Percentiles rank a stretch among this genome's conserved stretches.
Conservation (phyloP, 2,888 invertebrate genomes). For the Tetragonula carbonaria region DNA sequence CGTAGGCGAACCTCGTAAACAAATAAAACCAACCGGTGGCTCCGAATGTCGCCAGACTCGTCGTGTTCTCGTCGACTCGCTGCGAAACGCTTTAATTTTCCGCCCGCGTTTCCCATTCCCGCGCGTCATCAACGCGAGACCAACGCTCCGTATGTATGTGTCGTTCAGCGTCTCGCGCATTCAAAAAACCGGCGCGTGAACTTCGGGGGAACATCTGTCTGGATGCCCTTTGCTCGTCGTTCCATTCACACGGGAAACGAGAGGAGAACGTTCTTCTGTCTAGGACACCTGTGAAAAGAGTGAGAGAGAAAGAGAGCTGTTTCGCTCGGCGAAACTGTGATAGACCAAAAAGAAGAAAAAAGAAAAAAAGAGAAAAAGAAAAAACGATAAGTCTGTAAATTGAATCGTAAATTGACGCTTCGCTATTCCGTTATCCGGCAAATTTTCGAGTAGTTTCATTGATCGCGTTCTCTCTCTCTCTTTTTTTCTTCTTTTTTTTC, state of each 20-base stretch:
- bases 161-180: constrained; percentile 14
- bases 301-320: background rate
- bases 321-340: constrained; percentile 16
- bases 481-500: background rate
- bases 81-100: constrained; percentile 47
- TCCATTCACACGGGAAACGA: constrained; percentile 34
- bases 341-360: background rate
- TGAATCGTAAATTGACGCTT: constrained; percentile 10
- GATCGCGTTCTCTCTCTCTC: background rate
- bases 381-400: constrained; percentile 20
- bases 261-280: constrained; percentile 23
- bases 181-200: constrained; percentile 19
- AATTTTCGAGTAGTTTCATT: background rate
- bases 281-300: background rate
- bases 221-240: constrained; percentile 16
- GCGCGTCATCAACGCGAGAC: constrained; percentile 34
- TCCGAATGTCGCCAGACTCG: constrained; percentile 16
- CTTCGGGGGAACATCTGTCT: constrained; percentile 37
- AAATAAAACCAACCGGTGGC: constrained; percentile 20
- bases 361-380: background rate
- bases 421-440: background rate
- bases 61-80: background rate
- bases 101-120: constrained; percentile 22
- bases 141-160: background rate
- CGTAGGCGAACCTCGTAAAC: constrained; percentile 15